Conservation (phyloP, 1,140 invertebrate species). For the Eumaeus atala region DNA sequence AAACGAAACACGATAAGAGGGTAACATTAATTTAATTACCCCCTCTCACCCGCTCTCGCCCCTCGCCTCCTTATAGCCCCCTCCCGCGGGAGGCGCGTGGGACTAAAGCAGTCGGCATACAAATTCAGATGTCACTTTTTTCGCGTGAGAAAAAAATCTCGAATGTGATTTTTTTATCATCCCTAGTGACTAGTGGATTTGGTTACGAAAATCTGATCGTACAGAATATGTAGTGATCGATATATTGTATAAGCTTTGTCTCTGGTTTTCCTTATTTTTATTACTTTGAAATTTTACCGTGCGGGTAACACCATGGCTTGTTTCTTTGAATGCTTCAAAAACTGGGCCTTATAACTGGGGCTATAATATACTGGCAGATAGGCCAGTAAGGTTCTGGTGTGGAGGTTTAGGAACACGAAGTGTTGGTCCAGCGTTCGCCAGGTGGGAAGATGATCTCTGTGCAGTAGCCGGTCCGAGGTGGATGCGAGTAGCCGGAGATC, state of each 20-base stretch:
- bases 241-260: neutral
- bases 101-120: slow-evolving; percentile 47
- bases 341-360: too few species aligned
- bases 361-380: too few species aligned
- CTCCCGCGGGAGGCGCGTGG: slow-evolving; percentile 63
- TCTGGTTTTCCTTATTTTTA: too few species aligned
- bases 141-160: slow-evolving; percentile 71
- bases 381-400: too few species aligned
- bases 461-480: too few species aligned
- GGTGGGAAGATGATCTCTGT: too few species aligned
- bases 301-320: too few species aligned
- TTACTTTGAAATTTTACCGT: too few species aligned
- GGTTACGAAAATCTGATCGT: slow-evolving; percentile 56
- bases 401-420: too few species aligned
- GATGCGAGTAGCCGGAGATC: too few species aligned
- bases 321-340: too few species aligned
- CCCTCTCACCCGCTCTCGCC: neutral
- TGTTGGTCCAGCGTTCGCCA: too few species aligned
- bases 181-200: slow-evolving; percentile 47
- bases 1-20: slow-evolving; percentile 55
- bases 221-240: slow-evolving; percentile 15
- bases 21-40: slow-evolving; percentile 75
- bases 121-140: slow-evolving; percentile 64
- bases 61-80: slow-evolving; percentile 22
- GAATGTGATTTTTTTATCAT: slow-evolving; percentile 60